Evolutionary conservation across 1,140 invertebrate species (phyloP).

Genomic region (Conus betulinus): DNA sequence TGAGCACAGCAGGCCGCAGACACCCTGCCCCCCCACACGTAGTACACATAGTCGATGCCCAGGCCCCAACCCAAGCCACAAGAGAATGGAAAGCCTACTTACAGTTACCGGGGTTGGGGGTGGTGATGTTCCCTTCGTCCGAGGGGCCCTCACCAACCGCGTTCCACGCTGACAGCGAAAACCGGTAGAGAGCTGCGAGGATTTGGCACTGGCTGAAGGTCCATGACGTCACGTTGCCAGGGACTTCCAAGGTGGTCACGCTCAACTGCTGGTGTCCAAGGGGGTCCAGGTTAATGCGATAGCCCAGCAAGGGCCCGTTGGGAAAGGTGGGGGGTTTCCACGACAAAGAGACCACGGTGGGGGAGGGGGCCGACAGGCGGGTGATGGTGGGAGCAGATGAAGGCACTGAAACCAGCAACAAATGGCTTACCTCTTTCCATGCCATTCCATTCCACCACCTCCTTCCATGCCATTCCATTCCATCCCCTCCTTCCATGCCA

Average conservation of each 20-base stretch:
- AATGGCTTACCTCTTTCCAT: too few relatives aligned
- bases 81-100: slow-evolving; percentile 36
- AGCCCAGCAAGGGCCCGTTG: slow-evolving; percentile 91
- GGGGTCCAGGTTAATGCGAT: slow-evolving; percentile 83
- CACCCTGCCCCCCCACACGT: too few relatives aligned
- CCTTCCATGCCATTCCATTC: too few relatives aligned
- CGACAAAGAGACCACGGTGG: slow-evolving; percentile 88
- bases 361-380: slow-evolving; percentile 86
- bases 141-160: slow-evolving; percentile 86
- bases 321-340: slow-evolving; percentile 91
- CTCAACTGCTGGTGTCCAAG: slow-evolving; percentile 60
- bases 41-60: too few relatives aligned
- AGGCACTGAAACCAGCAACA: slow-evolving; percentile 57
- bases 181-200: slow-evolving; percentile 83
- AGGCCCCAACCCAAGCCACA: too few relatives aligned
- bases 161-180: slow-evolving; percentile 88
- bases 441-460: too few relatives aligned
- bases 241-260: slow-evolving; percentile 80
- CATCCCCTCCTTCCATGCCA: too few relatives aligned
- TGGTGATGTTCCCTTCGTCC: slow-evolving; percentile 80
- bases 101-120: slow-evolving; percentile 72
- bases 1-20: too few relatives aligned
- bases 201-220: slow-evolving; percentile 87
- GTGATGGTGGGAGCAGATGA: slow-evolving; percentile 78
- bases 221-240: slow-evolving; percentile 78